phyloP scores from a whole-genome alignment of 2,113 vertebrate genomes.

The Platysternon megacephalum region DNA sequence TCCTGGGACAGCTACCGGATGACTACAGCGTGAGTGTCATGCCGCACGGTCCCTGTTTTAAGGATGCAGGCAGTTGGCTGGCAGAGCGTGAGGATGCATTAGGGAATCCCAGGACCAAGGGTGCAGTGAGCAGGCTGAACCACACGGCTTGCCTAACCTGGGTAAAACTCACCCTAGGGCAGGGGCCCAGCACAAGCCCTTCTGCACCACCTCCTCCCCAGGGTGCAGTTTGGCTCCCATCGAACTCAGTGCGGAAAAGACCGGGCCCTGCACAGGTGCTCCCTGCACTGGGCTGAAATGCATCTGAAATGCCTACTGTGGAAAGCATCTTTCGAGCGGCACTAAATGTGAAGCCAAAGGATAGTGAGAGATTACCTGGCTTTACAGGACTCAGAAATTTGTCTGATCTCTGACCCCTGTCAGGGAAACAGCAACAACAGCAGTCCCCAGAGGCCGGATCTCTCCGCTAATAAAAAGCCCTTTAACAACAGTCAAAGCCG shows the following conservation, averaged over 20 bases:
- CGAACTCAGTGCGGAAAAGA: background rate
- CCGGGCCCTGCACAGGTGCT: background rate
- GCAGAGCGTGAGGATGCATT: slow-evolving; percentile 30
- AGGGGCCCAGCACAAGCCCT: background rate
- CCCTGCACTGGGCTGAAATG: background rate
- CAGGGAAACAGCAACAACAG: slow-evolving; percentile 18
- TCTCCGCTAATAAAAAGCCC: slow-evolving; percentile 13
- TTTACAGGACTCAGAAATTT: background rate
- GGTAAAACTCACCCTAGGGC: background rate
- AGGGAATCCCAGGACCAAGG: slow-evolving; percentile 2
- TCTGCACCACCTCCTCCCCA: background rate
- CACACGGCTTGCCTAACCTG: background rate
- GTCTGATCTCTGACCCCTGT: slow-evolving; percentile 43
- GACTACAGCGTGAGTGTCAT: slow-evolving; percentile 52
- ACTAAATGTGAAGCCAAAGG: background rate
- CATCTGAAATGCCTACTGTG: background rate
- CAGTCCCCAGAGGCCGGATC: slow-evolving; percentile 9
- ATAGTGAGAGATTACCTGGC: slow-evolving; percentile 34
- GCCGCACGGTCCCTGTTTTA: slow-evolving; percentile 16
- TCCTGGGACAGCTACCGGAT: slow-evolving; percentile 55
- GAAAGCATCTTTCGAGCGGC: background rate
- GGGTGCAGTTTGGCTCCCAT: rapidly evolving
- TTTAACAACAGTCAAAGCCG: background rate
- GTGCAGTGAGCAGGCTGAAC: background rate
- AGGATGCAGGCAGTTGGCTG: slow-evolving; percentile 59